Evolutionary conservation across 2,113 vertebrate species (phyloP), one percentile per base, ranked within the genome.

Genomic region (Dipodomys stephensi): DNA sequence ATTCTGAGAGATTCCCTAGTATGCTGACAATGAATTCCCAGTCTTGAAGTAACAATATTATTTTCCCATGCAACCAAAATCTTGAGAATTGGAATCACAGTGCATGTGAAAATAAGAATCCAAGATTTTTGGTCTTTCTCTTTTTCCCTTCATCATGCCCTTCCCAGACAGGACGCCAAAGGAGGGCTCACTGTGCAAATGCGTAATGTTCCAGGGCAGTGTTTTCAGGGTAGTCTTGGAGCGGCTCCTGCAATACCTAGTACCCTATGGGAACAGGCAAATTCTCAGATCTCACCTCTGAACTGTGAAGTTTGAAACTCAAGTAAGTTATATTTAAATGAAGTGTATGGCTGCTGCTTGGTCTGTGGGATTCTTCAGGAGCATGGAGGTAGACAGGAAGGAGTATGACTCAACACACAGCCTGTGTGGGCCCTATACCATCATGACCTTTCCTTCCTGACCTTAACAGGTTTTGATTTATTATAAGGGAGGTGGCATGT

Each of bases 61-160:
- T 64, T 62, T 72, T 49, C 78, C 19, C 25, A 81, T 62, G 77
- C 15, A 93, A 86, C 20, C 39, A 93, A 84, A 84, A 84, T 18
- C 53, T 87, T 73, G 46, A 90, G 39, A 83, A 92, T 65, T 64
- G 35, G 10, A 81, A 62, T 28, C 67, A 68, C 5, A 89, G 60
- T 11, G 49, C 49, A 49, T 11, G 49, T 71, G 28, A 77, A 78
- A 79, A 57, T 20, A 73, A 78, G 25, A 92, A 85, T 25, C 22
- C 3, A 30, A 30, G 57, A 84, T 35, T 62, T 71, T 35, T 73
- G 27, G 8, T 53, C 46, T 30, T 65, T 32, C 9, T n/a, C 71
- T 74, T 73, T 80, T 4, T 30, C n/a, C 60, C 46, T 79, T 6
- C 10, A 18, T 62, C 15, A 68, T 1, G 28, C 6, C 72, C 53